Evolutionary conservation across 2,888 invertebrate genomes (phyloP).

Genomic region (Luperina testacea): DNA sequence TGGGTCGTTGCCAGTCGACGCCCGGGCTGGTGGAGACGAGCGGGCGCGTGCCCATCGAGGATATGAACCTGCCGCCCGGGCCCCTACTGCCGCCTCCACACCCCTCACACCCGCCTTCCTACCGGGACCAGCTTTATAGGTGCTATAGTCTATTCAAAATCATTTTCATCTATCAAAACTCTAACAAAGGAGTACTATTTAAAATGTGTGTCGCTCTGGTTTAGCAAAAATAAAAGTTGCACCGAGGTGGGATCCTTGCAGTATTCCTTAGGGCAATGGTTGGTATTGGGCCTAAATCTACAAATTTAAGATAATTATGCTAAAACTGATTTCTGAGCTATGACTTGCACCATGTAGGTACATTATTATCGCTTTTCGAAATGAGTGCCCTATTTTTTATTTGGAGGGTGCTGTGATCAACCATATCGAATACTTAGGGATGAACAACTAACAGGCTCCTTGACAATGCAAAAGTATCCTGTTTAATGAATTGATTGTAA

Average conservation of each 20-base stretch:
- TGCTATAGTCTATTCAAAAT: conserved; percentile 60
- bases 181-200: not conserved
- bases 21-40: conserved; percentile 98
- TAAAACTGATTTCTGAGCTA: not conserved
- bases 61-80: conserved; percentile 86
- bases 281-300: not conserved
- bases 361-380: not conserved
- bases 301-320: not conserved
- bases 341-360: not conserved
- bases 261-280: not conserved
- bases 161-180: not conserved
- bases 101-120: conserved; percentile 87
- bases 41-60: conserved; percentile 96
- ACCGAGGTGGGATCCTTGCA: not conserved
- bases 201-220: not conserved
- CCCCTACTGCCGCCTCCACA: conserved; percentile 82
- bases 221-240: not conserved
- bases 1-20: conserved; percentile 98
- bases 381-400: too few species aligned
- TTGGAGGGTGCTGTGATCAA: not conserved
- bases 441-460: not conserved
- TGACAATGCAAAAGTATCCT: not conserved
- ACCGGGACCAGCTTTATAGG: conserved; percentile 90
- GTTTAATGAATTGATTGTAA: not conserved
- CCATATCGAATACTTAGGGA: not conserved